A percentile compares a stretch with the other conserved stretches of the same genome.
Evolutionary conservation across 2,797 vertebrate species (phyloP).

Genomic region (Coregonus suidteri): DNA sequence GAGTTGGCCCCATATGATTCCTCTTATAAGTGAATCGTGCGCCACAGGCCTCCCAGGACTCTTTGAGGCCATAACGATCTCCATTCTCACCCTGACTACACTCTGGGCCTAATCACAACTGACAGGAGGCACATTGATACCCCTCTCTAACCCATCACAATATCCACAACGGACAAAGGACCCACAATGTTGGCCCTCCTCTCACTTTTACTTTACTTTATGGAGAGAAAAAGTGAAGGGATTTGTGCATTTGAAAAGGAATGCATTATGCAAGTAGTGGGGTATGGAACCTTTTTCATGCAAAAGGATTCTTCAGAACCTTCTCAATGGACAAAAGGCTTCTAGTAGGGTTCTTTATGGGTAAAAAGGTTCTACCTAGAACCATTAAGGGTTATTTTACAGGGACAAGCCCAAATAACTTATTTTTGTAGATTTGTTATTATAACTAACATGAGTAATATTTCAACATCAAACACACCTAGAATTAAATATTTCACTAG

Average conservation of each 20-base stretch:
- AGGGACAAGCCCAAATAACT: neutral
- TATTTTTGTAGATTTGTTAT: neutral
- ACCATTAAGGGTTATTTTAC: neutral
- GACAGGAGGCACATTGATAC: constrained; percentile 67
- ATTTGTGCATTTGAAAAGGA: too few species aligned
- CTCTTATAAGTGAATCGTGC: constrained; percentile 64
- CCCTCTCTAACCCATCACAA: constrained; percentile 59
- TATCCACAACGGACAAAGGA: constrained; percentile 51
- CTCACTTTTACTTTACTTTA: too few species aligned
- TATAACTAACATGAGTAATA: neutral
- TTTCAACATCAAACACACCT: neutral
- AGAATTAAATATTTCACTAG: neutral
- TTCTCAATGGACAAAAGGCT: neutral
- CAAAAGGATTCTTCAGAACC: neutral
- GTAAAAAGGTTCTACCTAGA: too few species aligned
- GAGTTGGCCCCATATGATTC: constrained; percentile 40
- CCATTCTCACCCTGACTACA: constrained; percentile 68
- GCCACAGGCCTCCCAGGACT: constrained; percentile 64
- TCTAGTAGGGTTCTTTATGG: too few species aligned
- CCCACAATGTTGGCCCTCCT: neutral
- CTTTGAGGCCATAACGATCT: constrained; percentile 73
- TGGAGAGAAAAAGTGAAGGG: neutral
- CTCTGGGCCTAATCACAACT: constrained; percentile 70
- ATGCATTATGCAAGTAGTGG: neutral
- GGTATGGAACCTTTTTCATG: neutral